phyloP scores from a whole-genome alignment of 2,113 vertebrate species.

The Phycodurus eques region DNA sequence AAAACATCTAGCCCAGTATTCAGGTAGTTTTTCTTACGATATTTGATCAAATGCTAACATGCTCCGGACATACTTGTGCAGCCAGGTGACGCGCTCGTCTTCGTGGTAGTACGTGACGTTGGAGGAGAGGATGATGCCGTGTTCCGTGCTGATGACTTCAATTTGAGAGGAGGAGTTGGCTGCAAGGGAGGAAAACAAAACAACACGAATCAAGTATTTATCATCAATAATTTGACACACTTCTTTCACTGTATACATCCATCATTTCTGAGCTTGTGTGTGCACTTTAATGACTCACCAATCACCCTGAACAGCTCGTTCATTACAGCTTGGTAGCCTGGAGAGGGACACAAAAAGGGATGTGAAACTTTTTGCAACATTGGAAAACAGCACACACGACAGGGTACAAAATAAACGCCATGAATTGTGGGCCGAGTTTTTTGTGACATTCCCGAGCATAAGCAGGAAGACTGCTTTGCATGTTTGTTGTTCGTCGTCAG shows the following conservation, averaged over 20 bases:
- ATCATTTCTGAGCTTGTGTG: neutral
- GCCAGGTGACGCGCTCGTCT: conserved; percentile 87
- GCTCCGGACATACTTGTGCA: conserved; percentile 81
- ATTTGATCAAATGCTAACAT: neutral
- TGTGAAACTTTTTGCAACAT: neutral
- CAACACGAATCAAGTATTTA: neutral
- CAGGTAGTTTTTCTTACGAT: too few species aligned
- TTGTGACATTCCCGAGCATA: too few species aligned
- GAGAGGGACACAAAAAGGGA: neutral
- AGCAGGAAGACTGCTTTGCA: too few species aligned
- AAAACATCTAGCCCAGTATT: too few species aligned
- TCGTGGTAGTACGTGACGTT: conserved; percentile 83
- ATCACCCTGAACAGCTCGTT: conserved; percentile 91
- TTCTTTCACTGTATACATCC: neutral
- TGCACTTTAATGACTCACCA: conserved; percentile 77
- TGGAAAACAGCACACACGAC: neutral
- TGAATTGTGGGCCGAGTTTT: neutral
- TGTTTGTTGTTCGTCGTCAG: too few species aligned
- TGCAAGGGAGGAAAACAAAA: conserved; percentile 38
- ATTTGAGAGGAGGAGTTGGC: conserved; percentile 87
- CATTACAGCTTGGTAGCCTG: conserved; percentile 92
- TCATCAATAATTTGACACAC: neutral
- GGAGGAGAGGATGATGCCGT: conserved; percentile 90
- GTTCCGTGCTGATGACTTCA: conserved; percentile 87
- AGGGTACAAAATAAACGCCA: too few species aligned